Conservation (phyloP, 1,140 invertebrate genomes). For the Bombyx mandarina region DNA sequence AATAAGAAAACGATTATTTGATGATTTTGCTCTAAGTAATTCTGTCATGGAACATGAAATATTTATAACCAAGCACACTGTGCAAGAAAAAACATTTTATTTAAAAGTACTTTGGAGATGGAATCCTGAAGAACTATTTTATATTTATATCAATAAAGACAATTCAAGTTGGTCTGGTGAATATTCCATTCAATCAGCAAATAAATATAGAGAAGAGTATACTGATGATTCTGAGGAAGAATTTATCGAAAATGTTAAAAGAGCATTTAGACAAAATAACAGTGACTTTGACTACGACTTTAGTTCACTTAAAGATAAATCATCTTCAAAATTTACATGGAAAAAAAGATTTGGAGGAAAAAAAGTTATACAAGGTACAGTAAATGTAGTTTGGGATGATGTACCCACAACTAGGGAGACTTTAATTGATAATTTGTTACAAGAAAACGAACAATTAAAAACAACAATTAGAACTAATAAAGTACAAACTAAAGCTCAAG, state of each 20-base stretch:
- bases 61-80: slow-evolving; percentile 27
- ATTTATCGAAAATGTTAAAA: slow-evolving; percentile 31
- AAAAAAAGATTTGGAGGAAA: slow-evolving; percentile 34
- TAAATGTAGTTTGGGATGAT: slow-evolving; percentile 26
- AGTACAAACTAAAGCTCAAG: slow-evolving; percentile 23
- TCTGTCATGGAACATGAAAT: slow-evolving; percentile 1
- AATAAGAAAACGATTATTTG: no score
- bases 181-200: slow-evolving; percentile 29
- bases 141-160: slow-evolving; percentile 32
- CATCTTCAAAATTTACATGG: slow-evolving; percentile 34
- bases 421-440: slow-evolving; percentile 37
- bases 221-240: slow-evolving; percentile 22
- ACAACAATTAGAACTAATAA: slow-evolving; percentile 18
- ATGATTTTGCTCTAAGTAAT: no score
- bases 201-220: slow-evolving; percentile 21
- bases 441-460: slow-evolving; percentile 30
- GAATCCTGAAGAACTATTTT: slow-evolving; percentile 30
- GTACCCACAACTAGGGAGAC: slow-evolving; percentile 21
- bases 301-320: slow-evolving; percentile 8
- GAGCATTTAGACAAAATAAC: slow-evolving; percentile 19
- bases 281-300: slow-evolving; percentile 31
- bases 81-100: slow-evolving; percentile 26
- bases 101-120: slow-evolving; percentile 34
- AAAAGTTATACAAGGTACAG: slow-evolving; percentile 33
- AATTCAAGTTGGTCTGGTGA: slow-evolving; percentile 33